A percentile compares a stretch with the other conserved stretches of the same genome.
phyloP scores from a whole-genome alignment of 2,888 invertebrate genomes.

The Cephus spinipes region DNA sequence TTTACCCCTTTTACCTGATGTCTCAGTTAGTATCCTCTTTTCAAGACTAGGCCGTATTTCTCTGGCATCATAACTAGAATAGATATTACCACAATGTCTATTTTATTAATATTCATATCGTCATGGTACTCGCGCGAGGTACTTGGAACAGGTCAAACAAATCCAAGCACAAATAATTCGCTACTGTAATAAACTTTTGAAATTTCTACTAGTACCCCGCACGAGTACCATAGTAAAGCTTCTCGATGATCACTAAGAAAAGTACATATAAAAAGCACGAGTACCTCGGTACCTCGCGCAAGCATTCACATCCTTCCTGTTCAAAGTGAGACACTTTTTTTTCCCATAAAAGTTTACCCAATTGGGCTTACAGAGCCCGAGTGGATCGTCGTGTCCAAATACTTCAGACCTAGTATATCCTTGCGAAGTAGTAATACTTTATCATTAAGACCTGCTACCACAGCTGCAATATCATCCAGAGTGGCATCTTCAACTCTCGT shows the following conservation, averaged over 20 bases:
- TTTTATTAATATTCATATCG: not conserved
- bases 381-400: not conserved
- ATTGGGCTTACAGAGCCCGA: not conserved
- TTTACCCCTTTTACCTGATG: not conserved
- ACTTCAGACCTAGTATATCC: conserved; percentile 29
- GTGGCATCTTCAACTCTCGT: conserved; percentile 5
- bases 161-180: too few species aligned
- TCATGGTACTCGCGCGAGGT: not conserved
- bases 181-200: not conserved
- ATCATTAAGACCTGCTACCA: conserved; percentile 28
- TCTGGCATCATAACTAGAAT: not conserved
- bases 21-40: not conserved
- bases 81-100: not conserved
- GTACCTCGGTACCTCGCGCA: not conserved
- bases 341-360: not conserved
- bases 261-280: not conserved
- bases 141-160: not conserved
- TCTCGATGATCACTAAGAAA: not conserved
- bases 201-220: not conserved
- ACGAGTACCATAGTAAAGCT: not conserved
- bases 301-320: not conserved
- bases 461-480: conserved; percentile 28
- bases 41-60: not conserved
- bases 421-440: conserved; percentile 33
- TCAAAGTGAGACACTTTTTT: not conserved